Evolutionary conservation across 1,140 invertebrate genomes (phyloP).

Genomic region (Spodoptera frugiperda): DNA sequence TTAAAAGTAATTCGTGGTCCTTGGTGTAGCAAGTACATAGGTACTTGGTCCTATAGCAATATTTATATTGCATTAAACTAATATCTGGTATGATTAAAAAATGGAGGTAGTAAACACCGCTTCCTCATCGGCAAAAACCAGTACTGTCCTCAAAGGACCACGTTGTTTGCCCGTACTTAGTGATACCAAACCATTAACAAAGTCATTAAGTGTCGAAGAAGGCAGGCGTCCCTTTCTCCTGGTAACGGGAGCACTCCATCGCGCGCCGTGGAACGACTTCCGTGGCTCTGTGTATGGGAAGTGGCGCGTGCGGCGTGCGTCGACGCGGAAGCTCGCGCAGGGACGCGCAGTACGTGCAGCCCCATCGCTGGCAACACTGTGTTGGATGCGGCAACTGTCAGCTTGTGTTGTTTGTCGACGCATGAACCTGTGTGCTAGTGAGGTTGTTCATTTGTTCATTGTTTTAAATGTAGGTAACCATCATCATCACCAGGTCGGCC

Average conservation of each 20-base stretch:
- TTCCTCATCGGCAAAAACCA: no score
- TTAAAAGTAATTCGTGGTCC: no score
- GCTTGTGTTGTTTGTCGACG: no score
- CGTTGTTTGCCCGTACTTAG: conserved; percentile 4
- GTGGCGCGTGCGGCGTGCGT: conserved; percentile 56
- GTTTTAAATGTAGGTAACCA: no score
- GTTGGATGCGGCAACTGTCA: conserved; percentile 47
- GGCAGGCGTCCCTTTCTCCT: conserved; percentile 10
- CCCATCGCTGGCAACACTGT: background rate
- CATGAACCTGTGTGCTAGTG: no score
- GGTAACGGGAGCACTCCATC: conserved; percentile 31
- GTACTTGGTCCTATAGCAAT: no score
- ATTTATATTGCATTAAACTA: no score
- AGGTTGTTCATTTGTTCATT: no score
- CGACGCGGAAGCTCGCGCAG: conserved; percentile 53
- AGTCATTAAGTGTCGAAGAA: conserved; percentile 4
- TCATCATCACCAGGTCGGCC: no score
- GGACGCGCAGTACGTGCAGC: conserved; percentile 4
- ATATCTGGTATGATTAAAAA: no score
- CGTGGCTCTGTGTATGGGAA: conserved; percentile 57
- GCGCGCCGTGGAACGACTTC: conserved; percentile 53
- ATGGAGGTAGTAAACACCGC: no score
- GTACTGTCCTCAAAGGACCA: background rate
- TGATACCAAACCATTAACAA: background rate
- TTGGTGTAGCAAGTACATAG: no score